These are phyloP conservation scores for Hydrotaea cyrtoneurina DNA, from an alignment of 2,888 invertebrate genomes.

Conservation along the genomic window DNA sequence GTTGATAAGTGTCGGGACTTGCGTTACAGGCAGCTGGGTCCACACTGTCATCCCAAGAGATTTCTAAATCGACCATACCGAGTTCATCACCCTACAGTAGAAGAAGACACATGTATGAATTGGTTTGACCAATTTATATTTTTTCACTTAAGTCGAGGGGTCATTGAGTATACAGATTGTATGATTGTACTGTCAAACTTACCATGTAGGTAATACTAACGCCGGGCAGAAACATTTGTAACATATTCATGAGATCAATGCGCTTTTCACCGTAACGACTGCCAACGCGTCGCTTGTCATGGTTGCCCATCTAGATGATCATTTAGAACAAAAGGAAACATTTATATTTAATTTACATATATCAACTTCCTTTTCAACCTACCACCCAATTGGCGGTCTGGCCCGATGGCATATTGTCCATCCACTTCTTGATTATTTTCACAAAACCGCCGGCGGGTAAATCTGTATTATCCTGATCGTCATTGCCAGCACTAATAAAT, in stretches of 20 bases:
- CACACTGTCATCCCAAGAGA: conserved; percentile 83
- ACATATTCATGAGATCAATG: conserved; percentile 90
- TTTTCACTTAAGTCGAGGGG: no score
- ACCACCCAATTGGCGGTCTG: conserved; percentile 86
- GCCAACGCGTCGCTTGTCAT: conserved; percentile 85
- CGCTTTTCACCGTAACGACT: conserved; percentile 85
- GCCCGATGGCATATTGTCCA: conserved; percentile 82
- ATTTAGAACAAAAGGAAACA: neutral
- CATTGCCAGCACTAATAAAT: conserved; percentile 83
- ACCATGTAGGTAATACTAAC: conserved; percentile 84
- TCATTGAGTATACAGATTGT: no score
- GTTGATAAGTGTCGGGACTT: conserved; percentile 82
- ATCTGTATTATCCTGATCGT: conserved; percentile 79
- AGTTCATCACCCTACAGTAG: conserved; percentile 80
- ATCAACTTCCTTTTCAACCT: conserved; percentile 72
- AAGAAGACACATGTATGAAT: no score
- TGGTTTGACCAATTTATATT: neutral
- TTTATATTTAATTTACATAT: neutral
- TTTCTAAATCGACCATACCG: conserved; percentile 80
- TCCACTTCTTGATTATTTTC: conserved; percentile 82
- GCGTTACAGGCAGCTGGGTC: conserved; percentile 83
- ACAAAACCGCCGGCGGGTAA: conserved; percentile 81
- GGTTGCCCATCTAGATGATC: conserved; percentile 84
- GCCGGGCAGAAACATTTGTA: conserved; percentile 85
- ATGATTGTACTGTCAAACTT: no score